Evolutionary conservation across 2,888 invertebrate species (phyloP).

Genomic region (Lacanobia oleracea): DNA sequence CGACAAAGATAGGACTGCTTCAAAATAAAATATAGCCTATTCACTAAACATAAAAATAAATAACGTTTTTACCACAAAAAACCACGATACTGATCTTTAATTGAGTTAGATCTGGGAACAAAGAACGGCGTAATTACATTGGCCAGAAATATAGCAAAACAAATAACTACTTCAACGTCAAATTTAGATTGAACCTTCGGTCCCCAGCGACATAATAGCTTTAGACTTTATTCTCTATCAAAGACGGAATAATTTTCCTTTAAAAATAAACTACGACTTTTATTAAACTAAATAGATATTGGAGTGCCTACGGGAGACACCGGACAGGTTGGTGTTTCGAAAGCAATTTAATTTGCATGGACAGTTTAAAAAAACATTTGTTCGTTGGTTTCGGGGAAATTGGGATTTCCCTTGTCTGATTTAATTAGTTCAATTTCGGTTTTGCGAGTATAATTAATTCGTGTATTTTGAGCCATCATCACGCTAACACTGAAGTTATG

Average conservation of each 20-base stretch:
- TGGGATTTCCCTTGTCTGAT: slow-evolving; percentile 47
- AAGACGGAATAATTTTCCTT: slow-evolving; percentile 75
- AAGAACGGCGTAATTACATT: slow-evolving; percentile 66
- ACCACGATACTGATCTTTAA: slow-evolving; percentile 60
- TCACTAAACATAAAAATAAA: slow-evolving; percentile 42
- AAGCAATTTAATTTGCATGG: slow-evolving; percentile 52
- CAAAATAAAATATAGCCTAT: slow-evolving; percentile 36
- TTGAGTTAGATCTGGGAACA: slow-evolving; percentile 61
- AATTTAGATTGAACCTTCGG: slow-evolving; percentile 78
- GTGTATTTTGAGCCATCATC: slow-evolving; percentile 28
- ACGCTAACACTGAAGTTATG: not conserved
- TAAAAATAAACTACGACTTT: slow-evolving; percentile 67
- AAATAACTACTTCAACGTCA: slow-evolving; percentile 74
- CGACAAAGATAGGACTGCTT: not conserved
- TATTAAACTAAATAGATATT: slow-evolving; percentile 64
- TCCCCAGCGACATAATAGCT: slow-evolving; percentile 73
- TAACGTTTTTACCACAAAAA: slow-evolving; percentile 54
- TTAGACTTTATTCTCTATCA: slow-evolving; percentile 77
- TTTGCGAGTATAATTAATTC: slow-evolving; percentile 51
- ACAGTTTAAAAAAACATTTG: slow-evolving; percentile 55
- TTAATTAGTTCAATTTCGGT: slow-evolving; percentile 59
- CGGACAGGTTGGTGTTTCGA: slow-evolving; percentile 38
- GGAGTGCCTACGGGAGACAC: slow-evolving; percentile 64
- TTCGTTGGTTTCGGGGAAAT: slow-evolving; percentile 52
- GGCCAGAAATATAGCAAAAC: slow-evolving; percentile 66